Evolutionary conservation across 2,797 vertebrate species (phyloP).

Genomic region (Chloroceryle inda): DNA sequence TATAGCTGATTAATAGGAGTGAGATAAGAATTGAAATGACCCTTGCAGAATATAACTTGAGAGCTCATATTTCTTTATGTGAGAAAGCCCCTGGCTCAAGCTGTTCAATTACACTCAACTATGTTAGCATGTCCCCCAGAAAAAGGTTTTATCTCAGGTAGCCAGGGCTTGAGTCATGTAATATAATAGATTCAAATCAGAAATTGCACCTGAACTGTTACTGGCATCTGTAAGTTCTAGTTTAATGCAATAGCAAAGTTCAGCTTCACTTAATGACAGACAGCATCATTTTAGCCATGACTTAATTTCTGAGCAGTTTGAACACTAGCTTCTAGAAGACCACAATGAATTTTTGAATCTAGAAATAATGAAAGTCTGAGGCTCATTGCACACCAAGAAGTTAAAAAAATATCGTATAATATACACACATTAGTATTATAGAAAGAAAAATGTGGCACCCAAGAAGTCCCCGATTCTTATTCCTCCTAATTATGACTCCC

Average conservation of each 20-base stretch:
- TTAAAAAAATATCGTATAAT: neutral
- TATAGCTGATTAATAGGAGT: neutral
- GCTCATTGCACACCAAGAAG: neutral
- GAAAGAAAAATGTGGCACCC: neutral
- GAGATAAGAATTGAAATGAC: neutral
- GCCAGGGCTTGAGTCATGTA: neutral
- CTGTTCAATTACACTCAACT: neutral
- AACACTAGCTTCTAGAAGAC: neutral
- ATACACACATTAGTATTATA: neutral
- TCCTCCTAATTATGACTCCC: neutral
- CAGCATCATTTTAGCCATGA: neutral
- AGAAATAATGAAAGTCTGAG: neutral
- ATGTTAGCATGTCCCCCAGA: neutral
- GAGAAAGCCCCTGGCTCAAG: neutral
- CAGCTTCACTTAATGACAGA: neutral
- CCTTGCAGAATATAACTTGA: neutral
- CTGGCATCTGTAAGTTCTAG: neutral
- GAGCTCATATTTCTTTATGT: accelerated
- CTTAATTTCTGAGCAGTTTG: neutral
- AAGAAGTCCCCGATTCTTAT: neutral
- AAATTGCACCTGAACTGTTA: neutral
- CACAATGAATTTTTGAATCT: accelerated
- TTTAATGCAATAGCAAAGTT: neutral
- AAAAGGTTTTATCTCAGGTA: neutral
- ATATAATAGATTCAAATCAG: neutral